A percentile compares a stretch with the other conserved stretches of the same genome.
phyloP scores from a whole-genome alignment of 2,888 invertebrate species.

The Cremastobaeus sp. region DNA sequence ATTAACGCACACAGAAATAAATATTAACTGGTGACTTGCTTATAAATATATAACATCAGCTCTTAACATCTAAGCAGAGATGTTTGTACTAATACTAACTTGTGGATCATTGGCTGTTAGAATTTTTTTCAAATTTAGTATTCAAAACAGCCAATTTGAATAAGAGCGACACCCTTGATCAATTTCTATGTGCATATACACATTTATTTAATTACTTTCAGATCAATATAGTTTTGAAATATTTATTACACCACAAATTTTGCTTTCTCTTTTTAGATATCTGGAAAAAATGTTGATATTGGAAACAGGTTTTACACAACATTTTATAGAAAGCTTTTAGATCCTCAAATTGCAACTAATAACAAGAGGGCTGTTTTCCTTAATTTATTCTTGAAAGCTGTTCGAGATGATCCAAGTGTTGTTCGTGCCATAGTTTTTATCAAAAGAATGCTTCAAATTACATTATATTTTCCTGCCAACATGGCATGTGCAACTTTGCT shows the following conservation, averaged over 20 bases:
- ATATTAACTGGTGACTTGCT: too few species aligned
- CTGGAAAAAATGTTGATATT: conserved; percentile 68
- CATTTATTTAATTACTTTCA: too few species aligned
- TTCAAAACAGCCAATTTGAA: too few species aligned
- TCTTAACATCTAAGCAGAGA: too few species aligned
- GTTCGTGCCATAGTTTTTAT: conserved; percentile 89
- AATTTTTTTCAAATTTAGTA: too few species aligned
- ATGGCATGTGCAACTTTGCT: conserved; percentile 91
- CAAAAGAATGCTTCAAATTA: conserved; percentile 88
- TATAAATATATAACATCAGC: too few species aligned
- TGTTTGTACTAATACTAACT: too few species aligned
- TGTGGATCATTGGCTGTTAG: too few species aligned
- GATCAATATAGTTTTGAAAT: too few species aligned
- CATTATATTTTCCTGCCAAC: conserved; percentile 85
- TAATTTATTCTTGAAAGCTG: conserved; percentile 91
- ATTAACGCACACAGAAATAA: conserved; percentile 2
- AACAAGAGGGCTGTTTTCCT: conserved; percentile 88
- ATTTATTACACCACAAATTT: too few species aligned
- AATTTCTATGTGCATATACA: too few species aligned
- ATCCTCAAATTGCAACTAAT: conserved; percentile 85
- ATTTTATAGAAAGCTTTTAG: conserved; percentile 91
- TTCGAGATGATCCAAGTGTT: conserved; percentile 84
- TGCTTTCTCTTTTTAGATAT: conserved; percentile 65
- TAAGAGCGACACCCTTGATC: too few species aligned
- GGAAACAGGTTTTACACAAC: conserved; percentile 88